Conservation (phyloP, 1,140 invertebrate species). For the Rhizoglyphus robini region DNA sequence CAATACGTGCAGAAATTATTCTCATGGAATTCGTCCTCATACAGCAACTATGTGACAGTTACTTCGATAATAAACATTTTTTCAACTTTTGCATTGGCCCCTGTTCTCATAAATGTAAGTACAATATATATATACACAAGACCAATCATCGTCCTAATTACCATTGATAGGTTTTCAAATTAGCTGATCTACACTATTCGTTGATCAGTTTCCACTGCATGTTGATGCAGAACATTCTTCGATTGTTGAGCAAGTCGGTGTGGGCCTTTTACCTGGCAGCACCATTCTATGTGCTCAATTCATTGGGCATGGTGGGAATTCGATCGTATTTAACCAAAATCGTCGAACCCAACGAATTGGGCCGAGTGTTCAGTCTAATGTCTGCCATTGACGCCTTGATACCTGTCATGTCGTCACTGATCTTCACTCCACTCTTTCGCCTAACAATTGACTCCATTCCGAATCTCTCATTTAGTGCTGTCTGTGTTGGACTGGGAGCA, state of each 20-base stretch:
- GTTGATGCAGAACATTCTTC: neutral
- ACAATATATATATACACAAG: no score
- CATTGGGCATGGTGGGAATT: conserved; percentile 11
- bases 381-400: neutral
- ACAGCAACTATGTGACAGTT: conserved; percentile 15
- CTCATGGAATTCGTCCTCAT: conserved; percentile 14
- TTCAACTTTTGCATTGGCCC: neutral
- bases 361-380: conserved; percentile 13
- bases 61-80: neutral
- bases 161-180: conserved; percentile 3
- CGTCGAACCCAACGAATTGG: conserved; percentile 11
- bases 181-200: conserved; percentile 1
- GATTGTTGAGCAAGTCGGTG: neutral
- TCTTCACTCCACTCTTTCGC: conserved; percentile 12
- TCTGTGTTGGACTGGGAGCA: neutral
- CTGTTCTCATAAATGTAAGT: neutral
- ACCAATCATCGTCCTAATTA: no score
- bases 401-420: neutral
- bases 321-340: conserved; percentile 4
- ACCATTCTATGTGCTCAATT: neutral
- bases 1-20: conserved; percentile 19
- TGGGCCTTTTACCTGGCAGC: neutral
- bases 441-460: conserved; percentile 16
- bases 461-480: neutral
- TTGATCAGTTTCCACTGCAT: neutral